These are phyloP conservation scores for Turnix velox DNA, from an alignment of 2,113 vertebrate species.

Conservation along the genomic window DNA sequence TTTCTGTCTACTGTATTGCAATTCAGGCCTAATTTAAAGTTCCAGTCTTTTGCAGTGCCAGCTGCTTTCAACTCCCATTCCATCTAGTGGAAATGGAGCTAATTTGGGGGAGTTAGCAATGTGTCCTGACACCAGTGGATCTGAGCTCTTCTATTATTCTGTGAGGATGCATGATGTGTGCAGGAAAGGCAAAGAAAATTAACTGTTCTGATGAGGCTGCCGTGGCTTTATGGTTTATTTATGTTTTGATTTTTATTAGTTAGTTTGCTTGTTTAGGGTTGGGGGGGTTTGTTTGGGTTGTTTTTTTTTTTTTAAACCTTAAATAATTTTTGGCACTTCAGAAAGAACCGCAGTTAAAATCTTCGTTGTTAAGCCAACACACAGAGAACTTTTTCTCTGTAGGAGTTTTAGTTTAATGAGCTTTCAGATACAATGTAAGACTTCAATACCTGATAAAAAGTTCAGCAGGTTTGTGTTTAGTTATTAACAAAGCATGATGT, in stretches of 20 bases:
- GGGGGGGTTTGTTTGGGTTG: not conserved
- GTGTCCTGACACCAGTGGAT: not conserved
- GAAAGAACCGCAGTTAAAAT: not conserved
- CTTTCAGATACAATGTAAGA: not conserved
- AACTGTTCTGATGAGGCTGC: not conserved
- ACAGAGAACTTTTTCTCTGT: not conserved
- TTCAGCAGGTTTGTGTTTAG: not conserved
- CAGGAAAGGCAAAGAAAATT: not conserved
- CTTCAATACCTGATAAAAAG: not conserved
- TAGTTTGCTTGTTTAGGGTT: not conserved
- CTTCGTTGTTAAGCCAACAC: not conserved
- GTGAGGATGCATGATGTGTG: not conserved
- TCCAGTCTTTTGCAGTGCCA: not conserved
- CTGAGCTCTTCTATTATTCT: not conserved
- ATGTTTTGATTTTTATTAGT: not conserved
- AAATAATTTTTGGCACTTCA: not conserved
- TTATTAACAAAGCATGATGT: not conserved
- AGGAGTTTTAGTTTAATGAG: not conserved
- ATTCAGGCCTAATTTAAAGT: conserved; percentile 25
- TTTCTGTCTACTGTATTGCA: conserved; percentile 2
- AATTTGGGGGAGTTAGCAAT: not conserved
- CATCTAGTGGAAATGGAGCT: not conserved
- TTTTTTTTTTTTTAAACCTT: fast-evolving
- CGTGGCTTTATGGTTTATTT: not conserved
- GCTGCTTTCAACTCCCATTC: not conserved